Conservation (phyloP, 2,113 vertebrate species). For the Microcebus jonahi region DNA sequence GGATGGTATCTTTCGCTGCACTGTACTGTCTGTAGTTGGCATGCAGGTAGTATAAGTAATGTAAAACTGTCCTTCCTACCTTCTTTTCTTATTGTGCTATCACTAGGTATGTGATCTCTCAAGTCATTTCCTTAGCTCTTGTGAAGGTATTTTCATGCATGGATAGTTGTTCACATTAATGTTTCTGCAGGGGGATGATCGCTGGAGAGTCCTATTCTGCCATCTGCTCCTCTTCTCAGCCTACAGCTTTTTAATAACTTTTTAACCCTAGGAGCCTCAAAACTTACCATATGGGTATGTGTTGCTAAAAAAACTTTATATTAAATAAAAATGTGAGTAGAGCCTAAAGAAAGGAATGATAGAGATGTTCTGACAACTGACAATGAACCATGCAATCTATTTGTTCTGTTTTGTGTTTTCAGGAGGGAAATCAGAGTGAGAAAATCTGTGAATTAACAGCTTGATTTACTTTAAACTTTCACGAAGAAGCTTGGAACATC, state of each 20-base stretch:
- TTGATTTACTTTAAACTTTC: conserved; percentile 60
- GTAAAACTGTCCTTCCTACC: not conserved
- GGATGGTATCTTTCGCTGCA: not conserved
- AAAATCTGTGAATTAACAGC: conserved; percentile 43
- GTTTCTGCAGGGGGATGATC: not conserved
- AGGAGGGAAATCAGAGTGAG: not conserved
- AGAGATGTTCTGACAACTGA: conserved; percentile 8
- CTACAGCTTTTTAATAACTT: not conserved
- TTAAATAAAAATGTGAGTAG: not conserved
- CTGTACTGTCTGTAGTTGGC: not conserved
- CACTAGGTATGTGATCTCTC: not conserved
- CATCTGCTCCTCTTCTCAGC: not conserved
- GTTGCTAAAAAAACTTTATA: not conserved
- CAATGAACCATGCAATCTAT: not conserved
- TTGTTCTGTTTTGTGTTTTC: not conserved
- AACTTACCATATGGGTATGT: not conserved
- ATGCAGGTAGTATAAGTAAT: not conserved
- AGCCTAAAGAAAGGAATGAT: not conserved
- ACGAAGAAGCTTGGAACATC: not conserved
- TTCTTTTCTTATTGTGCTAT: not conserved
- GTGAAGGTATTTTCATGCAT: not conserved
- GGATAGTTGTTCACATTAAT: not conserved
- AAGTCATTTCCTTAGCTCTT: not conserved
- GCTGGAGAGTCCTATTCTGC: not conserved
- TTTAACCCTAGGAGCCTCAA: not conserved